Evolutionary conservation across 2,113 vertebrate genomes (phyloP).

Genomic region (Collichthys lucidus): DNA sequence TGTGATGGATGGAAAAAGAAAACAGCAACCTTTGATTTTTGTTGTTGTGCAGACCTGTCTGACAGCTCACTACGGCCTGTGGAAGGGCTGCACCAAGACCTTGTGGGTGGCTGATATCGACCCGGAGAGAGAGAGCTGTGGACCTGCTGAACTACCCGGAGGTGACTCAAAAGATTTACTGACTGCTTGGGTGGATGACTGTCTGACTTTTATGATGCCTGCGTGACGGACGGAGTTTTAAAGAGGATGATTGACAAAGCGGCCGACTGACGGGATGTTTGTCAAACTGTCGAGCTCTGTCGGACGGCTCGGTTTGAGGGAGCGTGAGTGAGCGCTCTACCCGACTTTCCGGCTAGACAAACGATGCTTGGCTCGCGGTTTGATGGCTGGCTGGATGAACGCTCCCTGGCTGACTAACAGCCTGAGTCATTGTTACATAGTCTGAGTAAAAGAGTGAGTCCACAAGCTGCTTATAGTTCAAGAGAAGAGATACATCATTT

Average conservation of each 20-base stretch:
- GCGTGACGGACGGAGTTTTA: conserved; percentile 4
- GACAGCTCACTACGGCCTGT: conserved; percentile 88
- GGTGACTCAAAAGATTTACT: conserved; percentile 76
- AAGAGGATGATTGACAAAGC: conserved; percentile 34
- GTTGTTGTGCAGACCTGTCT: conserved; percentile 81
- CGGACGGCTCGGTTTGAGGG: conserved; percentile 37
- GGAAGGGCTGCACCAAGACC: conserved; percentile 89
- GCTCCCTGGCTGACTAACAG: conserved; percentile 26
- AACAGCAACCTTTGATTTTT: neutral
- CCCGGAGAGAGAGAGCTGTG: conserved; percentile 86
- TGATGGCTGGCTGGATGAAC: conserved; percentile 33
- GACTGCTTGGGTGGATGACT: neutral
- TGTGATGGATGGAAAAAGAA: neutral
- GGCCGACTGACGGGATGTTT: conserved; percentile 14
- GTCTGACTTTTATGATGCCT: conserved; percentile 6
- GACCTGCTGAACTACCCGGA: conserved; percentile 89
- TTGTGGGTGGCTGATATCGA: conserved; percentile 89
- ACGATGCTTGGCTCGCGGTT: conserved; percentile 27
- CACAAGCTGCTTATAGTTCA: conserved; percentile 34
- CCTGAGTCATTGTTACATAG: conserved; percentile 43
- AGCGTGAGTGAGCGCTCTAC: conserved; percentile 35
- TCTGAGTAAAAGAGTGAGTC: neutral
- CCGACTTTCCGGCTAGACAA: conserved; percentile 36
- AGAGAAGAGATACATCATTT: conserved; percentile 18
- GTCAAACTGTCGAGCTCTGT: conserved; percentile 6